A percentile compares a stretch with the other conserved stretches of the same genome.
Conservation (phyloP, 2,888 invertebrate genomes). For the Lottia scabra region DNA sequence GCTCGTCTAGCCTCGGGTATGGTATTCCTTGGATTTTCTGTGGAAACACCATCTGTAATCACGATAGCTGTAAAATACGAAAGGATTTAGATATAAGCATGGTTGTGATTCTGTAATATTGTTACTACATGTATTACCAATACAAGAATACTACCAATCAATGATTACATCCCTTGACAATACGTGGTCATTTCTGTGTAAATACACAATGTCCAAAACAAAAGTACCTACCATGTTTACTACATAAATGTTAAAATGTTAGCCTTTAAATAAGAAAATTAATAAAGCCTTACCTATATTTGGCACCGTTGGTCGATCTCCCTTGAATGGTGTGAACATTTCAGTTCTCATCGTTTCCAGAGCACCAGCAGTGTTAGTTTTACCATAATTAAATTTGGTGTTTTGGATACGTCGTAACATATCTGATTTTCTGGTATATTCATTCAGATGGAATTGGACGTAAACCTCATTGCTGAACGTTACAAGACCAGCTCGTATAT, state of each 20-base stretch:
- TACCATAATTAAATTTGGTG: conserved; percentile 53
- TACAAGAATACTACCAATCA: no score
- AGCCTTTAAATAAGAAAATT: no score
- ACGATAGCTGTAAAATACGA: conserved; percentile 39
- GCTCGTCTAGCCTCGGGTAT: conserved; percentile 48
- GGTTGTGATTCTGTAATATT: no score
- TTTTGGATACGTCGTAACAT: conserved; percentile 44
- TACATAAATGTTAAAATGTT: no score
- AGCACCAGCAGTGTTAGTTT: conserved; percentile 57
- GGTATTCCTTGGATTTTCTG: conserved; percentile 47
- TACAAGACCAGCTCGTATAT: conserved; percentile 53
- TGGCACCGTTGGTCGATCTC: conserved; percentile 49
- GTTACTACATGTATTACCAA: no score
- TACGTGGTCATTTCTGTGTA: no score
- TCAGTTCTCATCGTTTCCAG: conserved; percentile 39
- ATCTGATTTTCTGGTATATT: conserved; percentile 36
- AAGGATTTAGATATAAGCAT: no score
- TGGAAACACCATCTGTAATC: conserved; percentile 60
- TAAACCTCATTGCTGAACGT: conserved; percentile 42
- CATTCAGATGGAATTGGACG: conserved; percentile 46
- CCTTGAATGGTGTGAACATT: conserved; percentile 54
- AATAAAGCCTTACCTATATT: conserved; percentile 41
- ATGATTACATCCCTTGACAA: no score
- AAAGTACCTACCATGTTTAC: no score
- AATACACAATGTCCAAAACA: no score